Conservation (phyloP, 2,113 vertebrate species). For the Salminus brasiliensis region DNA sequence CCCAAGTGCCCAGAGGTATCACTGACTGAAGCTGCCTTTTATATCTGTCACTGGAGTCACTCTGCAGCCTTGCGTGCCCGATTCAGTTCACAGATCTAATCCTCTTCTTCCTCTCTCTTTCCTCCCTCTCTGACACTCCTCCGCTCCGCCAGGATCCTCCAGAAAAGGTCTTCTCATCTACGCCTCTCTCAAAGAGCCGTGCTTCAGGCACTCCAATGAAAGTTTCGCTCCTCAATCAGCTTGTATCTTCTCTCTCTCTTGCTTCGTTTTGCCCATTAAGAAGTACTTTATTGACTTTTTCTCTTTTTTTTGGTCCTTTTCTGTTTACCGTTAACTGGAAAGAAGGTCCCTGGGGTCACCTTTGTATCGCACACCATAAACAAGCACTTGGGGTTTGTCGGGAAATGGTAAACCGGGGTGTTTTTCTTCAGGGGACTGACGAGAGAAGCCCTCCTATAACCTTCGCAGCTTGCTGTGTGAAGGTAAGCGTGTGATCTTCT, state of each 20-base stretch:
- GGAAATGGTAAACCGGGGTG: not conserved
- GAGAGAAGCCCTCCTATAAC: not conserved
- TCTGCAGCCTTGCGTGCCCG: not conserved
- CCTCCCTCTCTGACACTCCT: not conserved
- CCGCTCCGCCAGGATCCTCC: not conserved
- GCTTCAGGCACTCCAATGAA: slow-evolving; percentile 50
- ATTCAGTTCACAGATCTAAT: slow-evolving; percentile 10
- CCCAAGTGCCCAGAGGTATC: not conserved
- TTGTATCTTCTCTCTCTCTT: slow-evolving; percentile 13
- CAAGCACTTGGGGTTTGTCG: not conserved
- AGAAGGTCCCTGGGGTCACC: slow-evolving; percentile 35
- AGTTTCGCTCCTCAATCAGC: slow-evolving; percentile 44
- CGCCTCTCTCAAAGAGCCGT: slow-evolving; percentile 39
- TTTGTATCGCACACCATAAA: slow-evolving; percentile 40
- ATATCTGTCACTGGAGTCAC: slow-evolving; percentile 1
- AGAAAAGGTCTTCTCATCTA: slow-evolving; percentile 34
- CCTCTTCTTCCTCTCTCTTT: slow-evolving; percentile 5
- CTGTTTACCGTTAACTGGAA: not conserved
- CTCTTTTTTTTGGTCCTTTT: not conserved
- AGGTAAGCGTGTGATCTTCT: not conserved
- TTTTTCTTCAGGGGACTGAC: not conserved
- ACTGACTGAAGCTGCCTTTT: slow-evolving; percentile 20
- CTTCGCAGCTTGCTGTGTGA: not conserved
- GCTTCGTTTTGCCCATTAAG: slow-evolving; percentile 8
- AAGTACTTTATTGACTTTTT: slow-evolving; percentile 9